Evolutionary conservation across 2,888 invertebrate genomes (phyloP).

Genomic region (Malacosoma neustria): DNA sequence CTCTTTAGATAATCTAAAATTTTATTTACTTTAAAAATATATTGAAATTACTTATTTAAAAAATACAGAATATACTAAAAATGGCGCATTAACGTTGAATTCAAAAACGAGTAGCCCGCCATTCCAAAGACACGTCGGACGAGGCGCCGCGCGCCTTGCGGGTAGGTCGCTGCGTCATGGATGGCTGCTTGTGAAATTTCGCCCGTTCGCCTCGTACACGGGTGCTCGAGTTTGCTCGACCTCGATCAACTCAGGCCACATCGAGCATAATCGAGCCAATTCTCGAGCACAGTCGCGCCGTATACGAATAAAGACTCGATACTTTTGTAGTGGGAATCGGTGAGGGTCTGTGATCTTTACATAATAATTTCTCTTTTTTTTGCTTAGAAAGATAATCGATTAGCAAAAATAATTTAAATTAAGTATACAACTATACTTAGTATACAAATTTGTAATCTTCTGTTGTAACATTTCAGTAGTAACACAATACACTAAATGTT

Average conservation of each 20-base stretch:
- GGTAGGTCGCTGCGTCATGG: conserved; percentile 22
- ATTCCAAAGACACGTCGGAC: conserved; percentile 10
- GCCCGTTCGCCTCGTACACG: conserved; percentile 19
- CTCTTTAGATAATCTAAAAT: no score
- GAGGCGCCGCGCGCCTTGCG: conserved; percentile 9
- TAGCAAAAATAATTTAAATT: no score
- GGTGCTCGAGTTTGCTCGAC: conserved; percentile 4
- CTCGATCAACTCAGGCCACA: conserved; percentile 7
- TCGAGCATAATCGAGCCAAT: conserved; percentile 11
- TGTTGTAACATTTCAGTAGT: no score
- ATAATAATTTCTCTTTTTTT: no score
- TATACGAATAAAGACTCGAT: not conserved
- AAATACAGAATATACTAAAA: conserved; percentile 1
- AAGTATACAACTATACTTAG: no score
- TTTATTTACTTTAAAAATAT: not conserved
- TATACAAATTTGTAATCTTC: no score
- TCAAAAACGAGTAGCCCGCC: conserved; percentile 12
- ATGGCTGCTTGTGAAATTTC: conserved; percentile 45
- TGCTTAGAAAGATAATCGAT: no score
- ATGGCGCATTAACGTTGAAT: conserved; percentile 7
- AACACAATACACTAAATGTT: no score
- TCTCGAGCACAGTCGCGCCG: conserved; percentile 2
- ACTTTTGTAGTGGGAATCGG: no score
- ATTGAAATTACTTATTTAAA: not conserved
- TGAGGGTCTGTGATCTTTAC: no score